Conservation (phyloP, 2,113 vertebrate species). For the Ranitomeya variabilis region DNA sequence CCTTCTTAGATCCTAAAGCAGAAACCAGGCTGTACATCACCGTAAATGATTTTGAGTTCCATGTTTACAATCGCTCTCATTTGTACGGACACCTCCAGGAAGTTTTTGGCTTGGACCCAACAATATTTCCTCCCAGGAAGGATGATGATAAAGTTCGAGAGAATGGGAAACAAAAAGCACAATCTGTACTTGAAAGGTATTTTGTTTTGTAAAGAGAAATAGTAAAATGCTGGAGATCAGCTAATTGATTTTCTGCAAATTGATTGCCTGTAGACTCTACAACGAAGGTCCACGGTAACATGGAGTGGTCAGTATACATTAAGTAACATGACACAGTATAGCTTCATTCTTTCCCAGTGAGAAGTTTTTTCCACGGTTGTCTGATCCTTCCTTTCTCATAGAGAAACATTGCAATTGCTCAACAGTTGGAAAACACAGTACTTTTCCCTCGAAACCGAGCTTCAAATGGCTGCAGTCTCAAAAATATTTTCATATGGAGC, state of each 20-base stretch:
- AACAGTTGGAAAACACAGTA: too few relatives aligned
- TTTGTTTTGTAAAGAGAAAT: neutral
- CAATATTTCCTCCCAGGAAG: conserved; percentile 82
- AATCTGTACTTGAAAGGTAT: conserved; percentile 83
- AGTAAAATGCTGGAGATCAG: neutral
- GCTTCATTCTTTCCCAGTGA: too few relatives aligned
- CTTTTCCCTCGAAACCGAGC: too few relatives aligned
- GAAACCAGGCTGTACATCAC: conserved; percentile 96
- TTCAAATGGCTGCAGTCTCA: too few relatives aligned
- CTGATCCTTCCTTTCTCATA: too few relatives aligned
- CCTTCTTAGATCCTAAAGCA: conserved; percentile 88
- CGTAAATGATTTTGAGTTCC: conserved; percentile 96
- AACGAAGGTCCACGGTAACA: too few relatives aligned
- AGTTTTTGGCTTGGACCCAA: conserved; percentile 92
- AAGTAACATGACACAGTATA: too few relatives aligned
- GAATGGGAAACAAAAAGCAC: conserved; percentile 75
- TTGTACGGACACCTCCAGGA: conserved; percentile 92
- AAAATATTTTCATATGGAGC: neutral
- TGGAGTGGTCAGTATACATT: too few relatives aligned
- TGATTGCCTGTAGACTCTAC: too few relatives aligned
- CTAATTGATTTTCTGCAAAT: neutral
- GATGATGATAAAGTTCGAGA: conserved; percentile 82
- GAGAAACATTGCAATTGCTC: too few relatives aligned
- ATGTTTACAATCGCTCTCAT: conserved; percentile 94
- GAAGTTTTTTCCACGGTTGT: too few relatives aligned